Evolutionary conservation across 2,888 invertebrate species (phyloP), one percentile per base, ranked within the genome.

Genomic region (Scaeva pyrastri): DNA sequence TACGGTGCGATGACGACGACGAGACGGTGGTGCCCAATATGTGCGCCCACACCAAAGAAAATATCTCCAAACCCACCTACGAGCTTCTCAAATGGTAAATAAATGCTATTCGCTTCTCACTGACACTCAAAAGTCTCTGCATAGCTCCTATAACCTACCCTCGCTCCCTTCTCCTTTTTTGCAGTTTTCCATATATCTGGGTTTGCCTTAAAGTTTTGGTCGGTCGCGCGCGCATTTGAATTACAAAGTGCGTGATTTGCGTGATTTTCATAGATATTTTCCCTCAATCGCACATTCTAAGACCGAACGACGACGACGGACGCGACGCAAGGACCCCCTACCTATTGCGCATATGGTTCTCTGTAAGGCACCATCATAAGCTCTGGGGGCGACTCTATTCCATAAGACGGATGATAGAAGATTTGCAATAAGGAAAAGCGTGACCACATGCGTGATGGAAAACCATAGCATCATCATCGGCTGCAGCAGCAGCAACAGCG

Each of bases 211-310:
- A 21, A 66, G 21, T 26, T 72, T 36, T 14, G n/a, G 14, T 23
- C 21, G 21, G 19, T 16, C 23, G 68, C 68, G 21, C 50, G 68
- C 66, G 56, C 86, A 86, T 86, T 86, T 86, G 82, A 86, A 86
- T 86, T 86, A 86, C 86, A 86, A 86, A 86, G 77, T 86, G 86
- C 86, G 86, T 86, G 85, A 85, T 85, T 85, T 85, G 85, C 85
- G 85, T 85, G 86, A 82, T 86, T 77, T 81, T 70, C 76, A 73
- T 50, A 76, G 73, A 75, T 77, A 81, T 85, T 86, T 84, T 82
- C 75, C 86, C 86, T 78, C 78, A 78, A 86, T 86, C 71, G 82
- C 58, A 64, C 45, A 77, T 76, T 86, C 73, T 77, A 58, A 73
- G 74, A 73, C 48, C 75, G 11, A 2, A 19, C 7, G 10, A 19